A percentile compares a stretch with the other conserved stretches of the same genome.
Evolutionary conservation across 2,797 vertebrate species (phyloP).

Genomic region (Furcifer pardalis): DNA sequence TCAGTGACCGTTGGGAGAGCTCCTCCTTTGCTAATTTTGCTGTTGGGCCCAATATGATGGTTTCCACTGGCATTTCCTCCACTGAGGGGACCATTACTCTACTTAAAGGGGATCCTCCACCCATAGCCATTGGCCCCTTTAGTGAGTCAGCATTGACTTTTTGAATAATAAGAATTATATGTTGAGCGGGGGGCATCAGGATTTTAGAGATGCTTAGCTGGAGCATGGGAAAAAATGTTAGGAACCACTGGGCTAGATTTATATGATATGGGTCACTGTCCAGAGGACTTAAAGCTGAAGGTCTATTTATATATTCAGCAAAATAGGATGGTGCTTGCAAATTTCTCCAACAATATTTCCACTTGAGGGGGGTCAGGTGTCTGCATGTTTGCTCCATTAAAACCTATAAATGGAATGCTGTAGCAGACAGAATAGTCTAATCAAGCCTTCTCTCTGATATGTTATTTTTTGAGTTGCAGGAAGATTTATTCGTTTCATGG

Average conservation of each 20-base stretch:
- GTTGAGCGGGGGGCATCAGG: no score
- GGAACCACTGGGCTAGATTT: not conserved
- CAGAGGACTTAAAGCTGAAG: not conserved
- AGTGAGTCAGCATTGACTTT: no score
- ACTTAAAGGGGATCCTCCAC: no score
- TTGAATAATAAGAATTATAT: no score
- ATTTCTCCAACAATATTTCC: not conserved
- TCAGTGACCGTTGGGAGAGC: no score
- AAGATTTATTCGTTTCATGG: not conserved
- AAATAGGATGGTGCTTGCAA: not conserved
- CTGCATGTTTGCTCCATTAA: not conserved
- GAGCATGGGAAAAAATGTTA: no score
- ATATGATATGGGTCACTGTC: not conserved
- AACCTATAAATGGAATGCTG: not conserved
- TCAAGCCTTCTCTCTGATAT: not conserved
- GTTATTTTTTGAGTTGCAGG: not conserved
- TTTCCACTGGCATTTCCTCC: no score
- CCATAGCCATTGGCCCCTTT: no score
- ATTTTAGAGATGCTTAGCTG: no score
- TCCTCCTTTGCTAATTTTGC: no score
- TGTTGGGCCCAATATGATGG: no score
- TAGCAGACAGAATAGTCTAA: not conserved
- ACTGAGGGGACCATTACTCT: no score
- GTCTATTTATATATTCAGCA: not conserved
- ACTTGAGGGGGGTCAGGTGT: not conserved